Conservation (phyloP, 2,888 invertebrate species). For the Hetaerina titia region DNA sequence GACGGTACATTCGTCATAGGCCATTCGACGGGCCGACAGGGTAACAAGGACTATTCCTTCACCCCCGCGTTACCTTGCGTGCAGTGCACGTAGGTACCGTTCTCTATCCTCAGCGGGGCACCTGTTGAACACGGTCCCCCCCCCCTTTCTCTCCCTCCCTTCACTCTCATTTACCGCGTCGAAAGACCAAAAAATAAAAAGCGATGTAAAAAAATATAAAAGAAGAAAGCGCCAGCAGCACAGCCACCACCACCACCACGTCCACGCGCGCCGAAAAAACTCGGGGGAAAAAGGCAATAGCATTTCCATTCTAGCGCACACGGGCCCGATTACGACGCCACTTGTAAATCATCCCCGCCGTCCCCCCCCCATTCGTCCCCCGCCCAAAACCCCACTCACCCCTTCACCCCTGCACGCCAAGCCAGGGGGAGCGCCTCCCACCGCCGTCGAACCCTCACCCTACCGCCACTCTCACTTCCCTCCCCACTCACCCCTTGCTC, state of each 20-base stretch:
- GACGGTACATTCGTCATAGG: no score
- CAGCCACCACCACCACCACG: not conserved
- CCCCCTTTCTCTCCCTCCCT: not conserved
- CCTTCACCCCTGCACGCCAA: no score
- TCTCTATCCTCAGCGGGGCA: not conserved
- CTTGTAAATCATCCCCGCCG: conserved; percentile 26
- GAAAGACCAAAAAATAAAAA: conserved; percentile 32
- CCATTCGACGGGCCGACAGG: no score
- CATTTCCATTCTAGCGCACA: conserved; percentile 45
- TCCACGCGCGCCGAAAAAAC: conserved; percentile 36
- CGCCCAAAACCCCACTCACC: no score
- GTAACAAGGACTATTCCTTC: no score
- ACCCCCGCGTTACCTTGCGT: no score
- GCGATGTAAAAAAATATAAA: not conserved
- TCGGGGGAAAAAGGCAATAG: conserved; percentile 5
- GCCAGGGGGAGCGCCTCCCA: no score
- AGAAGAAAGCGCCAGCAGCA: not conserved
- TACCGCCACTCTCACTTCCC: no score
- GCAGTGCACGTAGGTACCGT: not conserved
- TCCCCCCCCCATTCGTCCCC: no score
- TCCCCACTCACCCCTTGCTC: no score
- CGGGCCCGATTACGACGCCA: not conserved
- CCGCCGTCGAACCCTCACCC: no score
- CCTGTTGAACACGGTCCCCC: not conserved
- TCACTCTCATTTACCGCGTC: conserved; percentile 56